Base-by-base conservation (phyloP, 2,888 invertebrate genomes). In the Drosophila picticornis region DNA sequence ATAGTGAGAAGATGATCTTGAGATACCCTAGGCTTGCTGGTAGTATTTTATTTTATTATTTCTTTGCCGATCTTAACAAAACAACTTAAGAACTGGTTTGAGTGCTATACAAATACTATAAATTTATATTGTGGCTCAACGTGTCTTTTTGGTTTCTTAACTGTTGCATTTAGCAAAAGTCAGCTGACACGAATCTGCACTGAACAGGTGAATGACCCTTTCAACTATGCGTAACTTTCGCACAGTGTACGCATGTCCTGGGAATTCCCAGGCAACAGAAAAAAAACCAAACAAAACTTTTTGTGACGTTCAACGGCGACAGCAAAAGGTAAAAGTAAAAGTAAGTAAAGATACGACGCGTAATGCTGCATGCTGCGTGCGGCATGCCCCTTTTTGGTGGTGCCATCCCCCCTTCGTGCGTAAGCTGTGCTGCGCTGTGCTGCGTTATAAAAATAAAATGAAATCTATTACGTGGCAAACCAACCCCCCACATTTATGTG, bases 381-480 rank as follows among this genome's bases (percentile, higher is more conserved):
- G 27, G 31, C 27, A 11, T 22, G 6, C 43, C 9, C 34, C 50
- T 22, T 22, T 22, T 46, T 11, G 25, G 25, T 25, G 7, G 46
- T 19, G 43, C 16, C 27, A 19, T 25, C 13, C 5, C 63, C 40
- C 51, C 58, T 52, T 53, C 46, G 46, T 55, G 11, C 57, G 57
- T 19, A n/a, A 13, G 51, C 29, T 46, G 46, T n/a, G 29, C 38
- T 29, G 27, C 36, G 36, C 55, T 56, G 46, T 32, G 40, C 53
- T 62, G 62, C 38, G 78, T 78, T 86, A 88, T 90, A 91, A 91
- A 87, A 90, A 90, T 88, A 87, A 92, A 92, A 91, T 90, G 90
- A 92, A 92, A 93, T 92, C 92, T 92, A 93, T 93, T 93, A 93
- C 92, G 93, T 92, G 92, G 91, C 90, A 91, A 92, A 92, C 93